These are phyloP conservation scores for Semotilus atromaculatus DNA, from an alignment of 2,797 vertebrate species.

Conservation along the genomic window DNA sequence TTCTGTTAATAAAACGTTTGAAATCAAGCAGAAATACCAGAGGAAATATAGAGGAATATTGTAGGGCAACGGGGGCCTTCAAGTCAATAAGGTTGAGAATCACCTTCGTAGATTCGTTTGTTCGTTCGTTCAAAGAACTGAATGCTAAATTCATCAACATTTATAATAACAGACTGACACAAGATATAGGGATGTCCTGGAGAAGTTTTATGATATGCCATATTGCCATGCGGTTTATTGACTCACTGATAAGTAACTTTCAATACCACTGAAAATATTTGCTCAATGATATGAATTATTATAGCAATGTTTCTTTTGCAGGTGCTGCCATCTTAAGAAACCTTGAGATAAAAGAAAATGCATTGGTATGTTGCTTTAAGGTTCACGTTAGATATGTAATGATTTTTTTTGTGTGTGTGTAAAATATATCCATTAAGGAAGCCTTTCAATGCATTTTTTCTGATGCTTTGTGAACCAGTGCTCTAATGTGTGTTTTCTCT, in stretches of 20 bases:
- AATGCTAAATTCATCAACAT: not conserved
- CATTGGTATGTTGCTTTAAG: slow-evolving; percentile 83
- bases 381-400: slow-evolving; percentile 13
- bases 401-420: not conserved
- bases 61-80: too few relatives aligned
- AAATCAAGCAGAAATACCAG: not conserved
- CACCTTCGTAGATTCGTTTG: not conserved
- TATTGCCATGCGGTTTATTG: not conserved
- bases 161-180: not conserved
- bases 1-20: not conserved
- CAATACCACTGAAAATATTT: not conserved
- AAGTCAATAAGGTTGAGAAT: too few relatives aligned
- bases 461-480: not conserved
- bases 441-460: not conserved
- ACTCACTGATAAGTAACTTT: not conserved
- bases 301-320: slow-evolving; percentile 69
- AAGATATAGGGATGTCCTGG: not conserved
- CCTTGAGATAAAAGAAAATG: slow-evolving; percentile 99
- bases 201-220: not conserved
- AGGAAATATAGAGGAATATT: not conserved
- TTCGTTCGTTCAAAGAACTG: not conserved
- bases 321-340: slow-evolving; percentile 90
- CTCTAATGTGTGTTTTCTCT: slow-evolving; percentile 51
- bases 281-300: not conserved
- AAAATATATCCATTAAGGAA: not conserved